Conservation (phyloP, 2,888 invertebrate genomes). For the Eilema sororculum region DNA sequence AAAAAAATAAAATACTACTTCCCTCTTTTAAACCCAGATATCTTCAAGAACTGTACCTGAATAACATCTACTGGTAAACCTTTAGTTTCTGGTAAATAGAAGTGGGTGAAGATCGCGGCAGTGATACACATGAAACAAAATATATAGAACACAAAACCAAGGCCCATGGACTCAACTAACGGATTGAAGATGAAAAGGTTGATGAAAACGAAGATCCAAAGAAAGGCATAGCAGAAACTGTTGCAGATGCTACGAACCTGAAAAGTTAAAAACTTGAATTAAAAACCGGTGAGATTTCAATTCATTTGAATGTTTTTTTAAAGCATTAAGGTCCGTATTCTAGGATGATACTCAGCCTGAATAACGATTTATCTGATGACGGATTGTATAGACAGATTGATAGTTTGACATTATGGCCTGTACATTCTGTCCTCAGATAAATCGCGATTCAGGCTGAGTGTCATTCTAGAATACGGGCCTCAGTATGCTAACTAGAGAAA, state of each 20-base stretch:
- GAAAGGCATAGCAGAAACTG: slow-evolving; percentile 60
- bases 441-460: too few relatives aligned
- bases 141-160: slow-evolving; percentile 71
- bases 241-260: slow-evolving; percentile 71
- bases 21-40: slow-evolving; percentile 33
- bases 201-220: slow-evolving; percentile 69
- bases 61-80: slow-evolving; percentile 71
- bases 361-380: too few relatives aligned
- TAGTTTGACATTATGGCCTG: too few relatives aligned
- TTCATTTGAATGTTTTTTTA: too few relatives aligned
- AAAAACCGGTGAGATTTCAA: too few relatives aligned
- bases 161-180: slow-evolving; percentile 63
- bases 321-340: too few relatives aligned
- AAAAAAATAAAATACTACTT: too few relatives aligned
- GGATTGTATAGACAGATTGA: too few relatives aligned
- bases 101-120: slow-evolving; percentile 64
- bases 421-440: too few relatives aligned
- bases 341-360: too few relatives aligned
- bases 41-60: slow-evolving; percentile 62
- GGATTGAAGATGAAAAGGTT: slow-evolving; percentile 71
- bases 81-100: slow-evolving; percentile 77
- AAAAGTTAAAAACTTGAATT: background rate
- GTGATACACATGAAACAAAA: slow-evolving; percentile 69
- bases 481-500: too few relatives aligned
- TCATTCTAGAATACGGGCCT: too few relatives aligned